These are phyloP conservation scores for Perognathus longimembris DNA, from an alignment of 2,113 vertebrate species.

Conservation along the genomic window DNA sequence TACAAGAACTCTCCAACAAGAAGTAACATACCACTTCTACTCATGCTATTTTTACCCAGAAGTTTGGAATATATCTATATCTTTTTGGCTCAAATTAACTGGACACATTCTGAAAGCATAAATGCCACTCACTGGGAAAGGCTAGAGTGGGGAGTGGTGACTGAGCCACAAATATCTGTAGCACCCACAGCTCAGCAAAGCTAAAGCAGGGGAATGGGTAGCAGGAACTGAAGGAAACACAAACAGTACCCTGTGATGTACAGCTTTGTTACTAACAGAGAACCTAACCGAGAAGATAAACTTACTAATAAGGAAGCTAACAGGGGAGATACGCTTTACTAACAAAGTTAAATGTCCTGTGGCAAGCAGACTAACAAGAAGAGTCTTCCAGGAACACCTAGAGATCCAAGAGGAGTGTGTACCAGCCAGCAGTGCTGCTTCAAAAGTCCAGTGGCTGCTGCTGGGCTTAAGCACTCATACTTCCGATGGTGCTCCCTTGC, in stretches of 20 bases:
- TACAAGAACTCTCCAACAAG: not conserved
- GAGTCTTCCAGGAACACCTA: not conserved
- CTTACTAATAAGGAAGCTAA: not conserved
- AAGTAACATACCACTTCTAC: not conserved
- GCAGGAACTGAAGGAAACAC: not conserved
- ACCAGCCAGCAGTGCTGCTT: no score
- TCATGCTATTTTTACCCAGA: not conserved
- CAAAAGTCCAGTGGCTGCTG: not conserved
- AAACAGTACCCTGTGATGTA: not conserved
- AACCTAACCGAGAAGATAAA: not conserved
- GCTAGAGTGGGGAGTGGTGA: not conserved
- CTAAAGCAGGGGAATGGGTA: not conserved
- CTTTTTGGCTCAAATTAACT: not conserved
- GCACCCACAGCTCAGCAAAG: not conserved
- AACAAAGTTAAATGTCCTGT: not conserved
- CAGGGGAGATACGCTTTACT: no score
- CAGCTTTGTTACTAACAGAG: not conserved
- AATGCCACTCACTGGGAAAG: not conserved
- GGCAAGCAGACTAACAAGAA: not conserved
- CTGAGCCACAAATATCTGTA: not conserved
- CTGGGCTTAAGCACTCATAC: no score
- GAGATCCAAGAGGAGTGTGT: not conserved
- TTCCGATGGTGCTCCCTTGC: not conserved
- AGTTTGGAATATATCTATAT: not conserved
- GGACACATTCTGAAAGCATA: not conserved